Evolutionary conservation across 2,888 invertebrate species (phyloP).

Genomic region (Lithophane socia): DNA sequence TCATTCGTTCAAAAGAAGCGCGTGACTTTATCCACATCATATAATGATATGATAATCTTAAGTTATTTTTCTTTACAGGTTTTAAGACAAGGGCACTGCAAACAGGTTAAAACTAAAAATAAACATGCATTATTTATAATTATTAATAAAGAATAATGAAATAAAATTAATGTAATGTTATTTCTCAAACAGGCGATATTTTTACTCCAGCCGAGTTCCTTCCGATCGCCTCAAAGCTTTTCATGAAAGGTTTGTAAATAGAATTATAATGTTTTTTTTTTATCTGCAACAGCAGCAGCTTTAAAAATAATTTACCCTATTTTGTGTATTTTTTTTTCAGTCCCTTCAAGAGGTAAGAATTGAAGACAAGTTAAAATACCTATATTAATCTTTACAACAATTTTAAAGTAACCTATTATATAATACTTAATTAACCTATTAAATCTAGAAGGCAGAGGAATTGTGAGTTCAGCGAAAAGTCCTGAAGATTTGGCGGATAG

Average conservation of each 20-base stretch:
- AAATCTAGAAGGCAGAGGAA: slow-evolving; percentile 78
- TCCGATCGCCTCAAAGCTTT: slow-evolving; percentile 73
- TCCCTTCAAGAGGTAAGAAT: slow-evolving; percentile 71
- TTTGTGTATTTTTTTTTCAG: slow-evolving; percentile 65
- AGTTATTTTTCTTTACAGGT: slow-evolving; percentile 29
- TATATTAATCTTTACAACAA: neutral
- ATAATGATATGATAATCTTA: neutral
- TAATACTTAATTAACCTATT: neutral
- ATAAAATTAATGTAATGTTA: neutral
- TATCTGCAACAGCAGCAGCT: neutral
- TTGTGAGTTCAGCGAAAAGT: slow-evolving; percentile 75
- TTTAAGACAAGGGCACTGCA: slow-evolving; percentile 10
- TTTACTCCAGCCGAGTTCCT: slow-evolving; percentile 78
- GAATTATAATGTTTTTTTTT: neutral
- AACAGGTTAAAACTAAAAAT: slow-evolving; percentile 16
- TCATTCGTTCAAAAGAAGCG: neutral
- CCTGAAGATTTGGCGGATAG: slow-evolving; percentile 78
- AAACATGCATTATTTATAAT: neutral
- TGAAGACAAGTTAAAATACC: no score
- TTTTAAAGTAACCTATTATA: neutral
- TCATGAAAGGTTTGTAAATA: slow-evolving; percentile 73
- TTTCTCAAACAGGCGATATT: slow-evolving; percentile 74
- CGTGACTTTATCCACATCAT: no score
- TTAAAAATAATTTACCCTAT: neutral
- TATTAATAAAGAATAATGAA: neutral